Conservation (phyloP, 2,113 vertebrate species). For the Solenodon paradoxus region DNA sequence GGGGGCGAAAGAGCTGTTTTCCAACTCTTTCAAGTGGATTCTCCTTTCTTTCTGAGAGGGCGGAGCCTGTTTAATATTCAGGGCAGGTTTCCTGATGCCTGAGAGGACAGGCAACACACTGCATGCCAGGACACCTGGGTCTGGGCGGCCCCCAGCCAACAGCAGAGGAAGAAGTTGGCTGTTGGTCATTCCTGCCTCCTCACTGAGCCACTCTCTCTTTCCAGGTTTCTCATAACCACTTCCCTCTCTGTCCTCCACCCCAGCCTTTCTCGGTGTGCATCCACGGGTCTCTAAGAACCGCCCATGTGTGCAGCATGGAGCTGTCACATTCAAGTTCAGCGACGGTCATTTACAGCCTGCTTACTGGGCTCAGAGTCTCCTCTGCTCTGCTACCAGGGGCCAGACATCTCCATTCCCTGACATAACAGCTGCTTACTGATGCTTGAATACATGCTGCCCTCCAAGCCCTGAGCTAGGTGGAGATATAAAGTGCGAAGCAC, state of each 20-base stretch:
- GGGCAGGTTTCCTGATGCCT: neutral
- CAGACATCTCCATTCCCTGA: neutral
- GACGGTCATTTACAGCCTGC: neutral
- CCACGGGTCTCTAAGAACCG: neutral
- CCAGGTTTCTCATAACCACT: neutral
- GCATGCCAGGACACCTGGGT: neutral
- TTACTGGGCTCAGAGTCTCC: neutral
- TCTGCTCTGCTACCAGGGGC: neutral
- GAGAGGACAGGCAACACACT: neutral
- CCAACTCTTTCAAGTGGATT: too few species aligned
- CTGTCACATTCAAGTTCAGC: neutral
- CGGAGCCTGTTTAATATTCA: neutral
- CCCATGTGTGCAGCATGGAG: neutral
- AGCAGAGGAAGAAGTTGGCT: neutral
- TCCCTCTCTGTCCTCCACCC: neutral
- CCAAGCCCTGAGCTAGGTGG: neutral
- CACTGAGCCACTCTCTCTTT: neutral
- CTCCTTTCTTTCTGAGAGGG: neutral
- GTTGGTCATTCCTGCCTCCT: neutral
- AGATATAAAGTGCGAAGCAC: neutral
- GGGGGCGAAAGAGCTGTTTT: neutral
- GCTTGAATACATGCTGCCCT: neutral
- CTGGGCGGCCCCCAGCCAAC: neutral
- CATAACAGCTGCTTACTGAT: neutral
- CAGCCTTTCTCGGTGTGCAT: neutral